Conservation (phyloP, 2,113 vertebrate genomes). For the Dasyurus viverrinus region DNA sequence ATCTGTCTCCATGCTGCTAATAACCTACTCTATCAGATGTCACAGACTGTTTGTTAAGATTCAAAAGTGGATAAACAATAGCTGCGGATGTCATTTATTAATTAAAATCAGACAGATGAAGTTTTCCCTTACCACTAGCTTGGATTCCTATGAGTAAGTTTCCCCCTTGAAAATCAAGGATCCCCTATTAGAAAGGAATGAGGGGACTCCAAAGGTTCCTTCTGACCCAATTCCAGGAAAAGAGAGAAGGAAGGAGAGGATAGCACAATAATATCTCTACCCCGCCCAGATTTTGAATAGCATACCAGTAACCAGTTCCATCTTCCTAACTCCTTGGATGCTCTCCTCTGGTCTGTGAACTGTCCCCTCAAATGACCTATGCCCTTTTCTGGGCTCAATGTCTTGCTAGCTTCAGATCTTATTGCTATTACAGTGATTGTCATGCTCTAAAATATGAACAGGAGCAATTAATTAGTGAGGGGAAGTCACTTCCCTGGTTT, state of each 20-base stretch:
- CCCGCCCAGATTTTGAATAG: not conserved
- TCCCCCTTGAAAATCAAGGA: not conserved
- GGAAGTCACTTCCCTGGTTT: not conserved
- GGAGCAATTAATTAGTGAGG: rapidly evolving
- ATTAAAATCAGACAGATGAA: constrained; percentile 65
- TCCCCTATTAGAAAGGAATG: not conserved
- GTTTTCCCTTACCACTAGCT: constrained; percentile 38
- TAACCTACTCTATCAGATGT: constrained; percentile 83
- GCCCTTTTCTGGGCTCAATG: not conserved
- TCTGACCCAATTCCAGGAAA: constrained; percentile 14
- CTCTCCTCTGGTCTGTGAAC: not conserved
- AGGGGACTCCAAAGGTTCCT: not conserved
- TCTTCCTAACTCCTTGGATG: not conserved
- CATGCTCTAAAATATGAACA: not conserved
- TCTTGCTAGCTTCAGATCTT: rapidly evolving
- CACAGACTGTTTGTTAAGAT: constrained; percentile 82
- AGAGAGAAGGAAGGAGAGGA: not conserved
- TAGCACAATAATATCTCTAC: not conserved
- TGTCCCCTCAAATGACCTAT: not conserved
- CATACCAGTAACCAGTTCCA: not conserved
- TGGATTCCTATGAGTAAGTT: not conserved
- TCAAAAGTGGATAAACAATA: constrained; percentile 81
- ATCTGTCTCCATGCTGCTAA: constrained; percentile 86
- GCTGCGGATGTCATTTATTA: constrained; percentile 75
- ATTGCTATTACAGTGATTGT: not conserved